Evolutionary conservation across 2,888 invertebrate genomes (phyloP).

Genomic region (Penaeus monodon): DNA sequence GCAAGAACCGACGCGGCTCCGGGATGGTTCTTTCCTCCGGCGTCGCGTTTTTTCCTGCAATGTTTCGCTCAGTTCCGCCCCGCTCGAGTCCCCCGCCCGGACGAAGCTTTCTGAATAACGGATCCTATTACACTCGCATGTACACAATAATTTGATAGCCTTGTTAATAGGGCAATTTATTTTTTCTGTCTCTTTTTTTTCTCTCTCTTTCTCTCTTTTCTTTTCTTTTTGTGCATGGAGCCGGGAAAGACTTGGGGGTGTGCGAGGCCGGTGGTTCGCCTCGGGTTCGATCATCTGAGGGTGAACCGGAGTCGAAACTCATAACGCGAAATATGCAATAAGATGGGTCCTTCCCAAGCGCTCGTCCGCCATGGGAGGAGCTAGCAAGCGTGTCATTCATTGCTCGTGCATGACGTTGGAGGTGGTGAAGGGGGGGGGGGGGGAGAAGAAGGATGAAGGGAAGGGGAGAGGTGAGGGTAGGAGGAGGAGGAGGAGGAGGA

Average conservation of each 20-base stretch:
- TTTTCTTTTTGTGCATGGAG: background rate
- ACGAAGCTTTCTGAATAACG: slow-evolving; percentile 1
- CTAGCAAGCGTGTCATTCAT: background rate
- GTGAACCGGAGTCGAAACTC: no score
- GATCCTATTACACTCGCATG: background rate
- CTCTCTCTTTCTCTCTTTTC: background rate
- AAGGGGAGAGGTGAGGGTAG: background rate
- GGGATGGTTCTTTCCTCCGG: background rate
- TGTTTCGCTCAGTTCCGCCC: slow-evolving; percentile 1
- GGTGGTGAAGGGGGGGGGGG: background rate
- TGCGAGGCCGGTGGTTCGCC: no score
- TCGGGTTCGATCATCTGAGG: no score
- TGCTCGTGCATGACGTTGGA: background rate
- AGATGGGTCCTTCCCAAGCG: no score
- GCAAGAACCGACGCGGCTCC: background rate
- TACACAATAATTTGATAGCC: slow-evolving; percentile 28
- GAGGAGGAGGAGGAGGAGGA: background rate
- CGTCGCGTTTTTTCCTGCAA: background rate
- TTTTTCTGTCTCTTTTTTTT: slow-evolving; percentile 8
- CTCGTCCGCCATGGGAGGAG: no score
- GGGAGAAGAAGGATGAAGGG: background rate
- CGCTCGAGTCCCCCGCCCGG: background rate
- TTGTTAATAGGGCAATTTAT: slow-evolving; percentile 39
- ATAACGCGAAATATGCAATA: no score
- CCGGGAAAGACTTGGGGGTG: no score